A percentile compares a stretch with the other conserved stretches of the same genome.
Conservation (phyloP, 2,888 invertebrate genomes). For the Cheilosia vernalis region DNA sequence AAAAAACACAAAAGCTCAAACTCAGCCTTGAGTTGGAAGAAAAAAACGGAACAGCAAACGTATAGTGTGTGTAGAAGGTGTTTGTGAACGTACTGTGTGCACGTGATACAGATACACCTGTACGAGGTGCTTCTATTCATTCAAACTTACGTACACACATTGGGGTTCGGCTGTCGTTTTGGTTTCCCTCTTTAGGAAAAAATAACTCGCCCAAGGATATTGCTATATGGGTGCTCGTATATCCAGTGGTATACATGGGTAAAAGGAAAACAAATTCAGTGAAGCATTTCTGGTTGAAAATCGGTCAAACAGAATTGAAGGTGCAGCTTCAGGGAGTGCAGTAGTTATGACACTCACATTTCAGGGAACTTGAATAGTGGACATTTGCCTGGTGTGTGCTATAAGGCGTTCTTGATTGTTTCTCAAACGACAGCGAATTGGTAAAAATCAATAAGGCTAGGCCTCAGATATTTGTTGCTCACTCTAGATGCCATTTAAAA, state of each 20-base stretch:
- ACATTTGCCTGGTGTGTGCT: no score
- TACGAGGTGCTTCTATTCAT: conserved; percentile 23
- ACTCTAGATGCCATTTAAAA: no score
- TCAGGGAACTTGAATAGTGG: no score
- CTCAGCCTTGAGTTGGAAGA: conserved; percentile 38
- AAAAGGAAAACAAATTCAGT: neutral
- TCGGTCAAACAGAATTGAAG: conserved; percentile 23
- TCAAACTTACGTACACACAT: neutral
- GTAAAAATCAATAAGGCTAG: no score
- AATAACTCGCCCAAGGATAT: conserved; percentile 19
- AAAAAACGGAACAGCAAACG: neutral
- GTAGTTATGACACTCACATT: no score
- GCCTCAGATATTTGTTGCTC: no score
- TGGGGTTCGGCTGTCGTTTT: neutral
- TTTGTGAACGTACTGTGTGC: conserved; percentile 5
- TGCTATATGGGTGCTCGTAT: neutral
- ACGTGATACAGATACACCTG: conserved; percentile 27
- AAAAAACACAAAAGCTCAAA: conserved; percentile 1
- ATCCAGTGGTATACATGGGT: neutral
- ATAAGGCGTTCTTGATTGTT: no score
- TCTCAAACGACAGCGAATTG: no score
- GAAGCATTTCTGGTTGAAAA: conserved; percentile 22
- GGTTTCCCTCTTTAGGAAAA: neutral
- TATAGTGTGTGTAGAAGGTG: neutral
- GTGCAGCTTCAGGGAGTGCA: conserved; percentile 30